These are phyloP conservation scores for Cyclina sinensis DNA, from an alignment of 1,140 invertebrate species.

Conservation along the genomic window DNA sequence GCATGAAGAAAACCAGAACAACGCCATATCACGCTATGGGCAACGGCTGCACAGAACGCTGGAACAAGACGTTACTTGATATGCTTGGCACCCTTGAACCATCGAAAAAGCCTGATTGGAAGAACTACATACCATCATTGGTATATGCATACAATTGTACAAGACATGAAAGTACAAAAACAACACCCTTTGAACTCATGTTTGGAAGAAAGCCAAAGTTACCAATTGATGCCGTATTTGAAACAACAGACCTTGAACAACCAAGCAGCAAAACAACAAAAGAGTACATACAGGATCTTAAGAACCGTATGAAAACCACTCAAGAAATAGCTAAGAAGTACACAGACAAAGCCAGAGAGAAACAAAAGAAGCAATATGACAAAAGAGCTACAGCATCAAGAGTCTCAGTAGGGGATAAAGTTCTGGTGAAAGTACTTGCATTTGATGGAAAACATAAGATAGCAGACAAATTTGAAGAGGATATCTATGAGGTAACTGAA, in stretches of 20 bases:
- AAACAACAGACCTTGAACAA: background rate
- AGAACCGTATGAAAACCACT: background rate
- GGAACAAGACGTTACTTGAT: conserved; percentile 30
- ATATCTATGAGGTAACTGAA: conserved; percentile 15
- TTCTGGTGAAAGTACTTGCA: conserved; percentile 37
- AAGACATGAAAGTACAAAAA: background rate
- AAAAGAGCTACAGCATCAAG: background rate
- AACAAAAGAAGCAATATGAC: conserved; percentile 8
- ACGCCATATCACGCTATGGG: conserved; percentile 49
- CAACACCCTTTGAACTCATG: conserved; percentile 32
- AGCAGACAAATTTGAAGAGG: too few species aligned
- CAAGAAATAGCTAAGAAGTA: background rate
- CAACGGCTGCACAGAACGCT: conserved; percentile 30
- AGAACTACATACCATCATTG: conserved; percentile 6
- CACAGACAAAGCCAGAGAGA: background rate
- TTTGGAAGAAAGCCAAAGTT: conserved; percentile 8
- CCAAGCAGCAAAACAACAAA: background rate
- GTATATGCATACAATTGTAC: conserved; percentile 53
- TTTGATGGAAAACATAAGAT: conserved; percentile 8
- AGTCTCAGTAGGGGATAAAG: background rate
- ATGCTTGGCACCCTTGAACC: conserved; percentile 29
- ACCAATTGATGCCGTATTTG: conserved; percentile 17
- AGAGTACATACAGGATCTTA: background rate
- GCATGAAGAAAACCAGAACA: conserved; percentile 42
- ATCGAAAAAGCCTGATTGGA: conserved; percentile 28